phyloP scores from a whole-genome alignment of 2,113 vertebrate genomes.

The Plotosus lineatus region DNA sequence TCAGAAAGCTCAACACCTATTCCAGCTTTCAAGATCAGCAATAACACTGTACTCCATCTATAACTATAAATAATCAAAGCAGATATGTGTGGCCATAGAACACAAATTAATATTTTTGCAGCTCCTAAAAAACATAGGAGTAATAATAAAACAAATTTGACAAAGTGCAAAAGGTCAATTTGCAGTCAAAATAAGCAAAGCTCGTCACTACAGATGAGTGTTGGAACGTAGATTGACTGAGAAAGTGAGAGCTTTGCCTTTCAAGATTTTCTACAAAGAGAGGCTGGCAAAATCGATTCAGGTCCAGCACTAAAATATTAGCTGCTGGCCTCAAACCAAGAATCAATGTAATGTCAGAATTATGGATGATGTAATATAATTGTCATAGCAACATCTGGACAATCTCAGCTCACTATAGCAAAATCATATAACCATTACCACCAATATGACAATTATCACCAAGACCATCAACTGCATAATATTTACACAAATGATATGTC shows the following conservation, averaged over 20 bases:
- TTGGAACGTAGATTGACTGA: too few relatives aligned
- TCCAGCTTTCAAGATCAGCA: not conserved
- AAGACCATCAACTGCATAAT: not conserved
- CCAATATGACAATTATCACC: too few relatives aligned
- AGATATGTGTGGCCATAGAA: not conserved
- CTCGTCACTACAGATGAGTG: too few relatives aligned
- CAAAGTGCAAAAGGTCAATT: slow-evolving; percentile 17
- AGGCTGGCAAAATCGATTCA: not conserved
- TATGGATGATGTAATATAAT: not conserved
- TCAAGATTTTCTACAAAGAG: not conserved
- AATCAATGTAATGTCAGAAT: not conserved
- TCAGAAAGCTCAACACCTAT: not conserved
- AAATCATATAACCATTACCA: too few relatives aligned
- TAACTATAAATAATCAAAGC: slow-evolving; percentile 17
- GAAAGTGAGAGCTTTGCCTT: too few relatives aligned
- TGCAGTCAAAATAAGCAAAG: slow-evolving; percentile 23
- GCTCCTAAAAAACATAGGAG: slow-evolving; percentile 17
- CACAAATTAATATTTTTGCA: slow-evolving; percentile 13
- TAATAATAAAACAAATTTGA: not conserved
- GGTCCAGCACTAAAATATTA: not conserved
- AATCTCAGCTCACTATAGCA: not conserved
- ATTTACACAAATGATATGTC: not conserved
- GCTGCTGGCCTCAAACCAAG: not conserved
- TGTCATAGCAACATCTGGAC: not conserved
- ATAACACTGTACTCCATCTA: not conserved